Conservation (phyloP, 2,888 invertebrate genomes). For the Syritta pipiens region DNA sequence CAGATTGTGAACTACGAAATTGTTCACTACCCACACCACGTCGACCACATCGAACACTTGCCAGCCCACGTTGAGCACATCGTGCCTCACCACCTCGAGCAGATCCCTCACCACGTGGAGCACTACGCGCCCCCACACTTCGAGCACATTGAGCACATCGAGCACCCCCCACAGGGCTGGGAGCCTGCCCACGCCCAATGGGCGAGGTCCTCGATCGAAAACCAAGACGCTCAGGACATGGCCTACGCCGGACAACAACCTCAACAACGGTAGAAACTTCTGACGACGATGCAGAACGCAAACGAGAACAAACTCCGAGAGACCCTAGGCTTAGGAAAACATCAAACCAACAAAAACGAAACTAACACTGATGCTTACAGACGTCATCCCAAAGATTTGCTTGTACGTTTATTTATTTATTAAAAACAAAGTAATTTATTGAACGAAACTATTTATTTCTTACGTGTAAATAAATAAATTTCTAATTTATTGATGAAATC, state of each 20-base stretch:
- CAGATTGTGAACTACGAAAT: conserved; percentile 90
- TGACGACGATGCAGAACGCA: conserved; percentile 15
- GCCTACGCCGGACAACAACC: conserved; percentile 77
- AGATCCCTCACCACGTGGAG: conserved; percentile 70
- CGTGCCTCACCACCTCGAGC: conserved; percentile 78
- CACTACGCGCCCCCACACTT: conserved; percentile 80
- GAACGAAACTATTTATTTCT: conserved; percentile 58
- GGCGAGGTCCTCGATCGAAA: conserved; percentile 81
- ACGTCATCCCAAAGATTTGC: conserved; percentile 72
- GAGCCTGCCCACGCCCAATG: conserved; percentile 82
- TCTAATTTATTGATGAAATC: conserved; percentile 42
- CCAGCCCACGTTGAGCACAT: conserved; percentile 76
- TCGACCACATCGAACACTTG: conserved; percentile 55
- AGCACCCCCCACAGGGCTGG: conserved; percentile 79
- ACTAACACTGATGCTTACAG: conserved; percentile 62
- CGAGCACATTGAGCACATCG: conserved; percentile 81
- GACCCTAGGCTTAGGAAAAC: conserved; percentile 71
- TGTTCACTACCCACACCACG: conserved; percentile 87
- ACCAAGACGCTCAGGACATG: conserved; percentile 77
- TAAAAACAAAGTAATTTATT: conserved; percentile 57
- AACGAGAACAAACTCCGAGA: conserved; percentile 66
- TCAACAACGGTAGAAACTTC: conserved; percentile 57
- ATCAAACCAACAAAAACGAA: too few species aligned
- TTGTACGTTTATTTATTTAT: conserved; percentile 68
- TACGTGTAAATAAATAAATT: conserved; percentile 70